Percentiles rank a stretch among this genome's conserved stretches.
Evolutionary conservation across 2,113 vertebrate species (phyloP).

Genomic region (Diadophis punctatus): DNA sequence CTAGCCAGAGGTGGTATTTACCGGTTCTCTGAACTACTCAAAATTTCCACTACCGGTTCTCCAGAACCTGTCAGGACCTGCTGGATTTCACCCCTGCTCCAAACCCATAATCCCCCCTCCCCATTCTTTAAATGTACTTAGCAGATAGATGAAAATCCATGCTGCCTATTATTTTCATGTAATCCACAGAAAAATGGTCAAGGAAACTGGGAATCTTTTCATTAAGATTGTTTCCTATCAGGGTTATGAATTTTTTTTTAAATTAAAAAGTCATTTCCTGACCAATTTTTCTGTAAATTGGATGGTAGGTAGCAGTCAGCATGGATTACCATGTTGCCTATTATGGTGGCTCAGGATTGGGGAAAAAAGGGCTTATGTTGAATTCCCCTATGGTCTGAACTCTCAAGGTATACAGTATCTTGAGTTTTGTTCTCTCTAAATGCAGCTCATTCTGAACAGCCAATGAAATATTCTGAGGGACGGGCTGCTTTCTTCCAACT

Average conservation of each 20-base stretch:
- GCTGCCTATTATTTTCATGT: background rate
- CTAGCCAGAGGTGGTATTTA: too few species aligned
- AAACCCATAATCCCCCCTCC: background rate
- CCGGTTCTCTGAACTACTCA: too few species aligned
- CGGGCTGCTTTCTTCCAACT: background rate
- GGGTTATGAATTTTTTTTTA: background rate
- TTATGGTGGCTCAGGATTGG: background rate
- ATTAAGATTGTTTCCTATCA: background rate
- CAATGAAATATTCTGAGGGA: background rate
- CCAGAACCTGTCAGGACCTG: too few species aligned
- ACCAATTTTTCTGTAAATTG: background rate
- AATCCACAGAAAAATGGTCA: background rate
- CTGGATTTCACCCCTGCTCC: too few species aligned
- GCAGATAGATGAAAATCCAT: background rate
- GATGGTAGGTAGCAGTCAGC: background rate
- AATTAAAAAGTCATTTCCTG: background rate
- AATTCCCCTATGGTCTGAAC: background rate
- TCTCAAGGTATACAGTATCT: background rate
- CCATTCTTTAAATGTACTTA: background rate
- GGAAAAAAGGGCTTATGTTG: background rate
- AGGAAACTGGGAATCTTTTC: background rate
- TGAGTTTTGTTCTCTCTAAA: background rate
- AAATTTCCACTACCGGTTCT: too few species aligned
- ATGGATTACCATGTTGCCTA: background rate
- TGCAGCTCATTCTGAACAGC: background rate